Percentiles rank a stretch among this genome's conserved stretches.
These are phyloP conservation scores for Cynodonichthys magdalenae DNA, from an alignment of 2,797 vertebrate species.

Conservation along the genomic window DNA sequence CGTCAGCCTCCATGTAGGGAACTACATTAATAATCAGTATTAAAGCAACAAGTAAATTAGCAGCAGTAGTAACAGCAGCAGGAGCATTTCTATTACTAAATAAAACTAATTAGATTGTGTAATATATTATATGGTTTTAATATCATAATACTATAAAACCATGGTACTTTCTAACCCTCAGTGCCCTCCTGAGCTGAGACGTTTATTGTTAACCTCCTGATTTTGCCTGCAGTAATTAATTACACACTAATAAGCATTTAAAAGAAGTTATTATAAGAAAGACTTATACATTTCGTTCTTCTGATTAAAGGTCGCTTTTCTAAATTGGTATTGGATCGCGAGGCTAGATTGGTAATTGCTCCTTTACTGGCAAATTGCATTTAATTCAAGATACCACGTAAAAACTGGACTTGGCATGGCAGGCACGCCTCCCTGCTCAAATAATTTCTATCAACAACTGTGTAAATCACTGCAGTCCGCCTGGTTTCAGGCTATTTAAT, in stretches of 20 bases:
- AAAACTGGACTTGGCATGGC: slow-evolving; percentile 46
- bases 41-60: too few species aligned
- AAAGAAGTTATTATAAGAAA: neutral
- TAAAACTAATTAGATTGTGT: too few species aligned
- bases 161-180: slow-evolving; percentile 18
- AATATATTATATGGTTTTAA: too few species aligned
- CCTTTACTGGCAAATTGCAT: slow-evolving; percentile 47
- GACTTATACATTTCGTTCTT: neutral
- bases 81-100: too few species aligned
- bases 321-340: slow-evolving; percentile 13
- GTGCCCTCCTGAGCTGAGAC: slow-evolving; percentile 53
- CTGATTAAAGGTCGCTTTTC: slow-evolving; percentile 13
- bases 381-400: slow-evolving; percentile 50
- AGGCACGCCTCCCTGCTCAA: slow-evolving; percentile 36
- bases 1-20: too few species aligned
- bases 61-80: too few species aligned
- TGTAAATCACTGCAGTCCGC: slow-evolving; percentile 54
- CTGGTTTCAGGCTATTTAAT: slow-evolving; percentile 42
- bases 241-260: neutral
- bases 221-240: slow-evolving; percentile 1
- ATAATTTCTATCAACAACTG: slow-evolving; percentile 56
- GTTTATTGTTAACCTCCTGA: slow-evolving; percentile 55
- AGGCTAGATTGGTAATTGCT: slow-evolving; percentile 39
- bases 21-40: too few species aligned
- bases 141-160: too few species aligned